These are phyloP conservation scores for Rhaphigaster nebulosa DNA, from an alignment of 2,888 invertebrate species.

Conservation along the genomic window DNA sequence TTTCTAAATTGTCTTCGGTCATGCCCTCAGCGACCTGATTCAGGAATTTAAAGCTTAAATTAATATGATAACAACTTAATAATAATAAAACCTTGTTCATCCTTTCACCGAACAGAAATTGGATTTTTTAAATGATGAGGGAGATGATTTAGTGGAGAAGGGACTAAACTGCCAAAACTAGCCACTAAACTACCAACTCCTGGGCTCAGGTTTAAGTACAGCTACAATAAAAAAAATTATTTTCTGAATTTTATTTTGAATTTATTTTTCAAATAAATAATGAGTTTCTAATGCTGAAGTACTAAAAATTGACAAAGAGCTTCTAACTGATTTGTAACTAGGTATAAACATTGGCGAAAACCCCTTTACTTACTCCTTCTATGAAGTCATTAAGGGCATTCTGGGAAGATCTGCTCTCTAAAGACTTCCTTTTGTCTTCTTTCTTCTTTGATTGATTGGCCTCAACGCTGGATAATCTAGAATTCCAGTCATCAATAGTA, in stretches of 20 bases:
- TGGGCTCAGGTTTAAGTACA: no score
- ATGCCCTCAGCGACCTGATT: constrained; percentile 36
- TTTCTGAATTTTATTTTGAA: no score
- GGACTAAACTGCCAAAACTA: not conserved
- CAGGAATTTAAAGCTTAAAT: not conserved
- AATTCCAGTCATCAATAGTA: constrained; percentile 80
- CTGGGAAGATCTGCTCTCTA: constrained; percentile 60
- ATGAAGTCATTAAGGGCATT: constrained; percentile 63
- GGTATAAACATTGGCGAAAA: not conserved
- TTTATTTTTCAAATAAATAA: no score
- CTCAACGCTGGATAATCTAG: constrained; percentile 69
- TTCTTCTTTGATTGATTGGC: constrained; percentile 69
- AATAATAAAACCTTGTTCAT: not conserved
- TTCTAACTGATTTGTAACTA: not conserved
- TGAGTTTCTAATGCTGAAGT: not conserved
- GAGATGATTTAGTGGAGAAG: not conserved
- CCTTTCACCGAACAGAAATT: not conserved
- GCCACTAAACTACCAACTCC: not conserved
- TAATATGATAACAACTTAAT: not conserved
- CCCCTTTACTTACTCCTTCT: constrained; percentile 62
- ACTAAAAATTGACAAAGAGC: not conserved
- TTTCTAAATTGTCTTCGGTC: constrained; percentile 44
- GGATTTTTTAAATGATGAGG: not conserved
- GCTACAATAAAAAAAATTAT: no score
- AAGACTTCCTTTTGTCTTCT: constrained; percentile 62